Conservation (phyloP, 1,140 invertebrate genomes). For the Drosophila lacteicornis region DNA sequence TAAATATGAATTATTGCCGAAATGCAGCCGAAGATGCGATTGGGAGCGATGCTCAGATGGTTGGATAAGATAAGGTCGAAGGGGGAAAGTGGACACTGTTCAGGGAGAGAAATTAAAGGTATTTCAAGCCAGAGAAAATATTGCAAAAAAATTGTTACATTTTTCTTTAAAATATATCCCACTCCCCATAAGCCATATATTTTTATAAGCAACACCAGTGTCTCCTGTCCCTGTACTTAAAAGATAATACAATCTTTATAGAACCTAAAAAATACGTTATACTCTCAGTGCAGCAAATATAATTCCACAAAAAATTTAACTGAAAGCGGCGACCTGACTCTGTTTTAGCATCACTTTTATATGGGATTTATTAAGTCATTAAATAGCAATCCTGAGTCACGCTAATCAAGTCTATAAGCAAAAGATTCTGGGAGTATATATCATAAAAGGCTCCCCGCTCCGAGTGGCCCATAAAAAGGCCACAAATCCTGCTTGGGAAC, state of each 20-base stretch:
- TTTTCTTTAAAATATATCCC: background rate
- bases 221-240: too few relatives aligned
- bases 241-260: background rate
- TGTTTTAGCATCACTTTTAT: slow-evolving; percentile 2
- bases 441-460: slow-evolving; percentile 21
- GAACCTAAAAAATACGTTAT: background rate
- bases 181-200: too few relatives aligned
- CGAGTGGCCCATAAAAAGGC: slow-evolving; percentile 42
- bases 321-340: background rate
- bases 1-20: slow-evolving; percentile 65
- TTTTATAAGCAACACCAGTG: background rate
- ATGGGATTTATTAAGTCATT: slow-evolving; percentile 35
- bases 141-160: background rate
- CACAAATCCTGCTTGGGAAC: slow-evolving; percentile 35
- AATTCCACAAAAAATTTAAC: slow-evolving; percentile 13
- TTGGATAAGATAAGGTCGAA: slow-evolving; percentile 22
- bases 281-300: background rate
- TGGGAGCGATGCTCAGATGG: slow-evolving; percentile 18
- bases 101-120: background rate
- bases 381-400: slow-evolving; percentile 18
- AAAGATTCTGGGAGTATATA: slow-evolving; percentile 13
- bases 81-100: background rate
- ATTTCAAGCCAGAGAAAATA: background rate
- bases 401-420: slow-evolving; percentile 23
- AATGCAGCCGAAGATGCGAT: slow-evolving; percentile 40